Conservation (phyloP, 2,113 vertebrate species). For the Dicrurus megarhynchus region DNA sequence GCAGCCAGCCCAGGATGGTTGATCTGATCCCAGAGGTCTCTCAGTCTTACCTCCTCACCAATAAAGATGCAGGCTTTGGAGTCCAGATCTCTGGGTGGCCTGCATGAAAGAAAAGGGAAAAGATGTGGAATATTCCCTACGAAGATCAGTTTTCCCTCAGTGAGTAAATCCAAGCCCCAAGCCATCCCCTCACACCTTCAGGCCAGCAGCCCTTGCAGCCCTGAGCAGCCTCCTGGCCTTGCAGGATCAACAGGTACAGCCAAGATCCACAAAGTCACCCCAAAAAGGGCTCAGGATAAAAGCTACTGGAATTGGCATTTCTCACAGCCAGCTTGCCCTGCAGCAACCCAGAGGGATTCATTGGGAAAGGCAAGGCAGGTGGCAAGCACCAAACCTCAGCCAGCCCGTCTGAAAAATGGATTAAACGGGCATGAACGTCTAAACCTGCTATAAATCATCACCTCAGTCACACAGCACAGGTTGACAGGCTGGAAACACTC, state of each 20-base stretch:
- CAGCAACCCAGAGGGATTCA: background rate
- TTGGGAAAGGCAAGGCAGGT: background rate
- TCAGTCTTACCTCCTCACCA: constrained; percentile 87
- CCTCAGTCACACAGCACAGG: background rate
- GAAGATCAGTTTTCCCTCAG: background rate
- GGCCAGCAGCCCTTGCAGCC: background rate
- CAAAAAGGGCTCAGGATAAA: background rate
- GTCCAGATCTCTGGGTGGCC: constrained; percentile 93
- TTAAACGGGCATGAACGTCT: background rate
- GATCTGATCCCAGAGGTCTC: background rate
- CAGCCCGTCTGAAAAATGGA: background rate
- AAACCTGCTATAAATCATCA: background rate
- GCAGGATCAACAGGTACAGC: background rate
- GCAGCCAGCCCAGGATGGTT: background rate
- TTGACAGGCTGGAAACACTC: background rate
- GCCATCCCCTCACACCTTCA: background rate
- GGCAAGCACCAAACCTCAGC: background rate
- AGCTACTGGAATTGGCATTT: background rate
- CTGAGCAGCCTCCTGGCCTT: background rate
- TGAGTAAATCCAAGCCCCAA: background rate
- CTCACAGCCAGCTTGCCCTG: background rate
- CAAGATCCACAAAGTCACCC: background rate
- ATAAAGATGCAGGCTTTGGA: constrained; percentile 95
- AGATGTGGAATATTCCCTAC: background rate
- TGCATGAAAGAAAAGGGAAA: constrained; percentile 38